These are phyloP conservation scores for Hirtodrosophila histrioides DNA, from an alignment of 2,888 invertebrate species.

Conservation along the genomic window DNA sequence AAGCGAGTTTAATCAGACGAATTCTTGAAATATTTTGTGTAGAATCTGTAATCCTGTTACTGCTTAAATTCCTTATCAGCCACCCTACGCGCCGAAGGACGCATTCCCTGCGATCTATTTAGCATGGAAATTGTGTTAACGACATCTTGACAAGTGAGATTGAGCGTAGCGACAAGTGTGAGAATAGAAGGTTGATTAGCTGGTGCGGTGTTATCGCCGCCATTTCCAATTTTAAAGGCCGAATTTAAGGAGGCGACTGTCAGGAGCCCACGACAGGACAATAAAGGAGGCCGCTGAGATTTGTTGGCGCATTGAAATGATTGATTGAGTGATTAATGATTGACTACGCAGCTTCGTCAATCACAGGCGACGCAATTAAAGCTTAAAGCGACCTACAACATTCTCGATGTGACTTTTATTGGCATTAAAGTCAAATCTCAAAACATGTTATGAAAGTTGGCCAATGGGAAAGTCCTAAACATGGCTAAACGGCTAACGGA, in stretches of 20 bases:
- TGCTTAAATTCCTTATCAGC: background rate
- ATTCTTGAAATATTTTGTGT: slow-evolving; percentile 4
- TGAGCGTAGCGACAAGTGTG: slow-evolving; percentile 65
- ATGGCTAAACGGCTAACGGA: slow-evolving; percentile 14
- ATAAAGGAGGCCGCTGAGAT: slow-evolving; percentile 18
- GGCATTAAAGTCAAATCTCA: slow-evolving; percentile 56
- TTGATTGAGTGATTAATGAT: slow-evolving; percentile 83
- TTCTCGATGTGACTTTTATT: slow-evolving; percentile 50
- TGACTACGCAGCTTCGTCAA: slow-evolving; percentile 46
- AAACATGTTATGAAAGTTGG: slow-evolving; percentile 49
- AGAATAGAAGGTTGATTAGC: slow-evolving; percentile 58
- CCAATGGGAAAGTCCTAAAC: slow-evolving; percentile 30
- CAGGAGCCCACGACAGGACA: slow-evolving; percentile 29
- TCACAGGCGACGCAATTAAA: slow-evolving; percentile 59
- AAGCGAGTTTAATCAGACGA: background rate
- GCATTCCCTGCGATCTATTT: slow-evolving; percentile 39
- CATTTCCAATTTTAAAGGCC: slow-evolving; percentile 44
- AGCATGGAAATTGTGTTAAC: slow-evolving; percentile 80
- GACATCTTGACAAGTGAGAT: slow-evolving; percentile 82
- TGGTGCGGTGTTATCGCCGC: slow-evolving; percentile 39
- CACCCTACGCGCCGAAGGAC: background rate
- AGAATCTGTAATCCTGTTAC: background rate
- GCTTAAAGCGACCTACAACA: slow-evolving; percentile 18
- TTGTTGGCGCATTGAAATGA: slow-evolving; percentile 59
- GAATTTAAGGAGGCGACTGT: slow-evolving; percentile 7